Base-by-base conservation (phyloP, 2,113 vertebrate species). In the Alectura lathami region DNA sequence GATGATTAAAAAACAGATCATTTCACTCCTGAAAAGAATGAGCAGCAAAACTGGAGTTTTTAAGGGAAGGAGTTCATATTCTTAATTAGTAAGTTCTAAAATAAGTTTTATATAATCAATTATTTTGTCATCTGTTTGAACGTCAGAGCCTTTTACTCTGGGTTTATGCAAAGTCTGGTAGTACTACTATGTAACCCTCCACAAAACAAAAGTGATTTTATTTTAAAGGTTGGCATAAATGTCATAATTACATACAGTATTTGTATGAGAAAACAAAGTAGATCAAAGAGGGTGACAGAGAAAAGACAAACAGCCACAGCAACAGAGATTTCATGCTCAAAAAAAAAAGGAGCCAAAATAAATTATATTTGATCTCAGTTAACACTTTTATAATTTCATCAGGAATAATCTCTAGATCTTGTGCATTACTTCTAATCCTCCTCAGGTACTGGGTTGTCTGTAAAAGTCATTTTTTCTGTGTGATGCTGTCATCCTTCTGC, bases 181-280 rank as follows among this genome's bases (percentile, higher is more conserved):
- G 34, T 89, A 91, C n/a, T 89, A 91, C 78, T 89, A 59, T 80
- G 75, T 92, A 94, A 89, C 45, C 29, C 47, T 87, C 88, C 76
- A 88, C 76, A 88, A 90, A 96, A 93, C 92, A 95, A 86, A 78
- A 95, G 83, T 86, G 84, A 94, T 96, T 94, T 95, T 94, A 92
- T 95, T 94, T 96, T 92, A 88, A 94, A 89, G 68, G 78, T 43
- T 97, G 96, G 87, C 95, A 95, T 96, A 93, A 96, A 78, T 96
- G 94, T 96, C 96, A 96, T 91, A 89, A 95, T 96, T 96, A 97
- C 95, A 97, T 70, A 94, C 91, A 86, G 59, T 89, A 91, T 95
- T 88, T 96, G 91, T 95, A 91, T 95, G 50, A 94, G 87, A 91
- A 95, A 96, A 96, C 89, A 94, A 95, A 96, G 87, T 50, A 97